Conservation (phyloP, 2,797 vertebrate genomes). For the Lophotriccus pileatus region DNA sequence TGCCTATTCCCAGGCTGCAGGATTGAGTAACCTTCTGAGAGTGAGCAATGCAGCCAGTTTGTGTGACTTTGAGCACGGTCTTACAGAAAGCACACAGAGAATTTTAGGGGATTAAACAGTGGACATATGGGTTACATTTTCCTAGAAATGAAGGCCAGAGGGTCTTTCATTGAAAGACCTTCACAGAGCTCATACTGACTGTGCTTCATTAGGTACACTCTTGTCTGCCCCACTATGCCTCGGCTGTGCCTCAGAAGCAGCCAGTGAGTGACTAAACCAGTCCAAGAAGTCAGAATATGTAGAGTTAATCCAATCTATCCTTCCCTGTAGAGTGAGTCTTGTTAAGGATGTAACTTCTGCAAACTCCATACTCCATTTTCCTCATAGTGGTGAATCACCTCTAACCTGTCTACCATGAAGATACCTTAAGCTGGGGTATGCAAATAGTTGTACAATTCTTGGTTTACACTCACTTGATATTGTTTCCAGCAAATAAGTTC, state of each 20-base stretch:
- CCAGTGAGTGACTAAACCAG: neutral
- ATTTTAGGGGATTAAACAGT: neutral
- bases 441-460: neutral
- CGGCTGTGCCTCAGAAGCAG: neutral
- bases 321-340: neutral
- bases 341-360: neutral
- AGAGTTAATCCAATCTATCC: neutral
- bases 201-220: neutral
- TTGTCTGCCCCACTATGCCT: neutral
- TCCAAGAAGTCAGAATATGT: neutral
- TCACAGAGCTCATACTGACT: neutral
- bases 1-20: neutral
- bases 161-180: accelerated
- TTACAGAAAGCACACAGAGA: neutral
- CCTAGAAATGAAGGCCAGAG: neutral
- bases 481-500: neutral
- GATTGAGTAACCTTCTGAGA: neutral
- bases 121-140: neutral
- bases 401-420: neutral
- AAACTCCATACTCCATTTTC: no score
- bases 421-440: neutral
- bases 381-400: neutral
- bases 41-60: neutral
- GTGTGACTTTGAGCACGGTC: neutral
- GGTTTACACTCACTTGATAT: neutral